phyloP scores from a whole-genome alignment of 2,888 invertebrate genomes.

The Agrotis clavis region DNA sequence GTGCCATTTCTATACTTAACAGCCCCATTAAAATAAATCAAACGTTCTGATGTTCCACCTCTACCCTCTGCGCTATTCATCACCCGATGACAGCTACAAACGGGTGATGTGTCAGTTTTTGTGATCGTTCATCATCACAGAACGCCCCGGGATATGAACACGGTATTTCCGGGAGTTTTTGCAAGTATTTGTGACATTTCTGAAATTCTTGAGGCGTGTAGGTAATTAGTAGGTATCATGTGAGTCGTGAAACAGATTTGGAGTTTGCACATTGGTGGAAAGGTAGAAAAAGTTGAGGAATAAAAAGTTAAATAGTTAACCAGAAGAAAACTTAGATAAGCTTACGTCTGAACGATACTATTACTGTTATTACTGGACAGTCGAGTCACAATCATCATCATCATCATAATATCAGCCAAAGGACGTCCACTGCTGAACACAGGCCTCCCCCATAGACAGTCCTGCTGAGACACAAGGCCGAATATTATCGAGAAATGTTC shows the following conservation, averaged over 20 bases:
- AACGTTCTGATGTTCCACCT: slow-evolving; percentile 78
- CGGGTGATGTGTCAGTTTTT: slow-evolving; percentile 75
- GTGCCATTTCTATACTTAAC: slow-evolving; percentile 38
- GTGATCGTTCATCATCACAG: slow-evolving; percentile 79
- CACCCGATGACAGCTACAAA: slow-evolving; percentile 79
- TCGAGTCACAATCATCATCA: no score
- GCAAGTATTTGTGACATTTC: slow-evolving; percentile 61
- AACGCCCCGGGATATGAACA: slow-evolving; percentile 65
- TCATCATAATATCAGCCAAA: no score
- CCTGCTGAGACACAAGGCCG: no score
- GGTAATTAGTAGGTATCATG: slow-evolving; percentile 55
- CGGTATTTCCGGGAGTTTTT: slow-evolving; percentile 63
- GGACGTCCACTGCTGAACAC: no score
- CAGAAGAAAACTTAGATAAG: background rate
- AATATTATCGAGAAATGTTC: no score
- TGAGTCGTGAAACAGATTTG: slow-evolving; percentile 23
- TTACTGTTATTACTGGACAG: no score
- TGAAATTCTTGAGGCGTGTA: slow-evolving; percentile 71
- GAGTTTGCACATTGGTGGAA: background rate
- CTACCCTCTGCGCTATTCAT: slow-evolving; percentile 73
- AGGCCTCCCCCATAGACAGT: no score
- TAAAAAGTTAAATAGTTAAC: background rate
- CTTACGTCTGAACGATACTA: no score
- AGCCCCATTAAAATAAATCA: slow-evolving; percentile 74
- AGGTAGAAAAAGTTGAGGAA: background rate